Base-by-base conservation (phyloP, 2,797 vertebrate species). In the Cichlasoma orientale region DNA sequence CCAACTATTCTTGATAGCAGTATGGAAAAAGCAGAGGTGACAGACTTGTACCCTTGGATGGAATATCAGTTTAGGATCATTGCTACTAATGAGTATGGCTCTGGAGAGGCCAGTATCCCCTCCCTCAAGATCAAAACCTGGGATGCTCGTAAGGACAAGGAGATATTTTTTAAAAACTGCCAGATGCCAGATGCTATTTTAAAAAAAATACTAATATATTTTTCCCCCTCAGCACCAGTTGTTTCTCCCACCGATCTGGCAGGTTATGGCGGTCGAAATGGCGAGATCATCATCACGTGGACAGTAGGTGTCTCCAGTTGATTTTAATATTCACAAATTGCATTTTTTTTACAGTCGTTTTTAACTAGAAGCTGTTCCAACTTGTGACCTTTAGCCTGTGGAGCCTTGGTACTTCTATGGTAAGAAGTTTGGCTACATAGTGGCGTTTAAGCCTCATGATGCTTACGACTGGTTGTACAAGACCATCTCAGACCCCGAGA, bases 271-370 rank as follows among this genome's bases (percentile, higher is more conserved):
- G 96, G 97, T 80, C 96, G 95, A 92, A 97, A 97, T 75, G 95
- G 97, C 14, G 98, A 99, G 85, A 94, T 99, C 71, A 94, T 98
- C 44, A 97, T 99, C 90, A 99, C 97, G 0, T 99, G 98, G 98
- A 96, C 93, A 83, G 98, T 99, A 82, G 13, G 79, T 72, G 68
- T 54, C 44, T 54, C 19, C 16, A 5, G 29, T 47, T 72, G 18
- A 55, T 14, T 2, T 11, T 69, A 11, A 36, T 21, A 57, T 4
- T 75, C 3, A 4, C 5, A 5, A 0, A 3, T 0, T 38, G 0
- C 18, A 68, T 33, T 10, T 44, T 44, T 70, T 7, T 23, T 19
- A 16, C 1, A 4, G 50, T 14, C 14, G 12, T 19, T 50, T 74
- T 66, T 56, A 10, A 68, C 0, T 63, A 18, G 2, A 18, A 44